Base-by-base conservation (phyloP, 2,113 vertebrate genomes). In the Arenaria interpres region DNA sequence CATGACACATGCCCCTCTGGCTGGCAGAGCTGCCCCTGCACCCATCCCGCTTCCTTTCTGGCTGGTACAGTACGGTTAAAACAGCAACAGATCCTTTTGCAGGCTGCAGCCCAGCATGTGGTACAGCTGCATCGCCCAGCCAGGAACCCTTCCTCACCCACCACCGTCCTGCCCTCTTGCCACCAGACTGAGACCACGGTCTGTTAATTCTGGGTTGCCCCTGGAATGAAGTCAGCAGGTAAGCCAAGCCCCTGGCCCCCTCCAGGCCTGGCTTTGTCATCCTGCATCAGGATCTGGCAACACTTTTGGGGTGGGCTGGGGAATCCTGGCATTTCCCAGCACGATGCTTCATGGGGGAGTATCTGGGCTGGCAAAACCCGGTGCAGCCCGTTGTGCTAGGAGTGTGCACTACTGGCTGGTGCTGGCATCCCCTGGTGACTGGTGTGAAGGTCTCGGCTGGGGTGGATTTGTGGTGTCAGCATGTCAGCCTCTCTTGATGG, bases 251-350 rank as follows among this genome's bases (percentile, higher is more conserved):
- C 24, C n/a, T 1, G 9, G 33, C 53, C 25, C 13, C 5, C 3
- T 24, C 5, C 23, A 81, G 45, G 23, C 48, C 43, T 64, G 39
- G 32, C 62, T 79, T 17, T 59, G 51, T 72, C 46, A 43, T 59
- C 62, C 56, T 0, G 0, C 0, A 0, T 78, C 78, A 46, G 24
- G 14, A 9, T 84, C 35, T 62, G 54, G 45, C 46, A 35, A 62
- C 5, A 3, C 43, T 77, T 74, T 50, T 45, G 24, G 20, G 7
- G 30, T 62, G 64, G 30, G 8, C 28, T 73, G 56, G 18, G 32
- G 35, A 56, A 62, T 72, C n/a, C 32, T 67, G 41, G 10, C 7
- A 4, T 77, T 89, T 66, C 46, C n/a, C 14, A 81, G 22, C 51
- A 22, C 0, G 0, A 4, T 63, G n/a, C 9, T 69, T 77, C 12